Evolutionary conservation across 2,113 vertebrate genomes (phyloP).

Genomic region (Boulengeromyrus knoepffleri): DNA sequence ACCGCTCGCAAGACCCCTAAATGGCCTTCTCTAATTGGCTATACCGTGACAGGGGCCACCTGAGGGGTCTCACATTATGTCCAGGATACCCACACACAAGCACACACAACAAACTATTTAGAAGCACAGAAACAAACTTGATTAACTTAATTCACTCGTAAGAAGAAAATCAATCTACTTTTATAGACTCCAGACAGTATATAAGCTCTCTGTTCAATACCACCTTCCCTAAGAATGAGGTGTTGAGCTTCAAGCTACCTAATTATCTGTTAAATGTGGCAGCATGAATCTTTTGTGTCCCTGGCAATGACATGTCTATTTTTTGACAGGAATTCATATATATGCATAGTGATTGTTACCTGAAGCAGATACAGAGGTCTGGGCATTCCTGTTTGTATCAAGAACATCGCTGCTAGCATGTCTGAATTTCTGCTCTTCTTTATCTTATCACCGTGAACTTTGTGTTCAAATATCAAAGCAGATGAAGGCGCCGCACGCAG

Average conservation of each 20-base stretch:
- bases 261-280: constrained; percentile 7
- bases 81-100: neutral
- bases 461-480: constrained; percentile 27
- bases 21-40: neutral
- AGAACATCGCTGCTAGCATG: constrained; percentile 47
- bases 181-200: constrained; percentile 18
- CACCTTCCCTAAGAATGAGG: neutral
- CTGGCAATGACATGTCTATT: neutral
- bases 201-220: constrained; percentile 7
- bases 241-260: neutral
- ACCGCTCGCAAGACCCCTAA: neutral
- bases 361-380: neutral
- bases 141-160: constrained; percentile 19
- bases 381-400: neutral
- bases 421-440: constrained; percentile 51
- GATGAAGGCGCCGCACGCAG: neutral
- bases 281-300: neutral
- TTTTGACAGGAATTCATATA: neutral
- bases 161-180: constrained; percentile 24
- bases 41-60: neutral
- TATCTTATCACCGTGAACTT: constrained; percentile 55
- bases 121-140: constrained; percentile 12
- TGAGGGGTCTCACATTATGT: neutral
- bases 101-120: neutral
- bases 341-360: neutral